Percentiles rank a stretch among this genome's conserved stretches.
Evolutionary conservation across 1,140 invertebrate species (phyloP).

Genomic region (Homarus americanus): DNA sequence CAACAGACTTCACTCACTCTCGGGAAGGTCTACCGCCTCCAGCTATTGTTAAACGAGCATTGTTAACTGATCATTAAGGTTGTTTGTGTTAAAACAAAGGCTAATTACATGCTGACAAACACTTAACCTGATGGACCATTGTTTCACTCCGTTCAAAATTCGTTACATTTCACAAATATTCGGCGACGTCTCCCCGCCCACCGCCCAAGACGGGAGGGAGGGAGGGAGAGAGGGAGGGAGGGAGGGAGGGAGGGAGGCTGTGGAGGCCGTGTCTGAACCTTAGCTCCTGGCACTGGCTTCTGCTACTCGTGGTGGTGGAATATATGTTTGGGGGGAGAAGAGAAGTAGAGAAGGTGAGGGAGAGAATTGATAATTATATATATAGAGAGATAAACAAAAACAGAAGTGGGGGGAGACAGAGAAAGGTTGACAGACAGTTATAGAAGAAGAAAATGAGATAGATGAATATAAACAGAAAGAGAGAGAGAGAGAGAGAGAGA

Average conservation of each 20-base stretch:
- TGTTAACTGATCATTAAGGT: conserved; percentile 60
- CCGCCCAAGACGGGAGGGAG: background rate
- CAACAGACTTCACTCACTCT: background rate
- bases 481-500: background rate
- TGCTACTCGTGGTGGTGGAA: too few species aligned
- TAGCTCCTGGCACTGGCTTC: background rate
- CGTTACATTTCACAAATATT: conserved; percentile 67
- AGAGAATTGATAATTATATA: too few species aligned
- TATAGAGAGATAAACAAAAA: background rate
- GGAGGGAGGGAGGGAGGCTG: background rate
- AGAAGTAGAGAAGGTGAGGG: background rate
- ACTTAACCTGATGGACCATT: conserved; percentile 47
- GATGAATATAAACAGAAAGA: background rate
- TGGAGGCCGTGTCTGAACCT: background rate
- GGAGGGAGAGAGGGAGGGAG: background rate
- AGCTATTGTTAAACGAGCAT: conserved; percentile 21
- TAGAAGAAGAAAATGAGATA: background rate
- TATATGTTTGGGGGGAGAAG: too few species aligned
- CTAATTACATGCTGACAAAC: conserved; percentile 60
- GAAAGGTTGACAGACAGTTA: background rate
- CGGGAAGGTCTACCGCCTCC: background rate
- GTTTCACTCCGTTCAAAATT: conserved; percentile 54
- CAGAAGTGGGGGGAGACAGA: background rate
- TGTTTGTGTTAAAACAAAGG: conserved; percentile 57
- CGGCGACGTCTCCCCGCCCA: background rate